Evolutionary conservation across 2,113 vertebrate genomes (phyloP), one percentile per base, ranked within the genome.

Genomic region (Tetrax tetrax): DNA sequence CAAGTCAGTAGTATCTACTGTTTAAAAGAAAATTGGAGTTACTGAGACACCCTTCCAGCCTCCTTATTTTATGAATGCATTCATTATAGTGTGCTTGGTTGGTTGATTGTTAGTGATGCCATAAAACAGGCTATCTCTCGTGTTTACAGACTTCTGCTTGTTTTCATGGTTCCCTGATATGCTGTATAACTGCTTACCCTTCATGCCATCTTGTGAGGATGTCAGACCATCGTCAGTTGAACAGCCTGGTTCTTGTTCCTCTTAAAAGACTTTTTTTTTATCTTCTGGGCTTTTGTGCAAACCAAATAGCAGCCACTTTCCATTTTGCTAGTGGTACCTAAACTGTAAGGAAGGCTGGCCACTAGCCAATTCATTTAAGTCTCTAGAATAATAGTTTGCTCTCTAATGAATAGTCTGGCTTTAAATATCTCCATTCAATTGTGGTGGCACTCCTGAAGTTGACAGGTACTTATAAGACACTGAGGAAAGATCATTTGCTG

Each of bases 401-500:
- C 93, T 97, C 88, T 97, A 91, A 83, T 94, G 97, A 96, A 96
- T 65, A 96, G 88, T 75, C 57, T 93, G 97, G 83, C 93, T 97
- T 95, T 97, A 98, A 97, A 89, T 95, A 79, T 97, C 84, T 64
- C 71, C 80, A 33, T 92, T 97, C 80, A 48, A 22, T 95, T 87
- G 94, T 96, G 91, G 90, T 81, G 92, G 65, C 28, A 78, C 80
- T 96, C 95, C 94, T 95, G 88, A 93, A 90, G 72, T 16, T 91
- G 93, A 96, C 87, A 93, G 86, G 83, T 97, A 92, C 95, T 97
- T 96, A 86, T 45, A 89, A 94, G 92, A 83, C 88, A 35, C 48
- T 19, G 75, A 95, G 93, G 81, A 96, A 96, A 94, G 93, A 92
- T 97, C 92, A 82, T 77, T 92, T 69, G 54, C 81, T 97, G 90